A percentile compares a stretch with the other conserved stretches of the same genome.
phyloP scores from a whole-genome alignment of 2,797 vertebrate genomes.

The Macropus fuliginosus region DNA sequence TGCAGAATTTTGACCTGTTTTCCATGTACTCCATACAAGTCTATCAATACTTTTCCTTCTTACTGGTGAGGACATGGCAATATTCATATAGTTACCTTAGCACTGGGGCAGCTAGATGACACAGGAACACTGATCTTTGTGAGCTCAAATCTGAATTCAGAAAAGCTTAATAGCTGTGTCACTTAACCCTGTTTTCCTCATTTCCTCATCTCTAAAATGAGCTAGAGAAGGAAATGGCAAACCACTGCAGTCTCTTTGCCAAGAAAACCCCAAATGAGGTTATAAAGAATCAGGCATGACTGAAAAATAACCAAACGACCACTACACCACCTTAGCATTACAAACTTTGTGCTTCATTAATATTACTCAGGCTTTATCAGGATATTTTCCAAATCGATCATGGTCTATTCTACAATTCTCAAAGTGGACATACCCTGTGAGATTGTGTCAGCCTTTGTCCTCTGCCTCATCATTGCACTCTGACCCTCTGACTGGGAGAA shows the following conservation, averaged over 20 bases:
- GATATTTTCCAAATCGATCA: not conserved
- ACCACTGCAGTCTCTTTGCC: not conserved
- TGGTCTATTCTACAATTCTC: not conserved
- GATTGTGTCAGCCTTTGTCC: not conserved
- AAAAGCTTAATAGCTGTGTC: not conserved
- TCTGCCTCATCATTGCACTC: not conserved
- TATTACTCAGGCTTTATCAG: not conserved
- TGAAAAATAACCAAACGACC: not conserved
- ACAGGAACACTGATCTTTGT: not conserved
- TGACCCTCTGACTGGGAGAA: not conserved
- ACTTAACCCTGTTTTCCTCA: not conserved
- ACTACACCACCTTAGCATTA: not conserved
- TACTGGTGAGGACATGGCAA: not conserved
- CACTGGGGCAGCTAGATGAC: not conserved
- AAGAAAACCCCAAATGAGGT: not conserved
- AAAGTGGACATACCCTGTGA: not conserved
- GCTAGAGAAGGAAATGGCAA: not conserved
- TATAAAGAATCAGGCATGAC: not conserved
- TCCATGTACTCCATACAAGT: not conserved
- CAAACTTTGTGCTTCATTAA: not conserved
- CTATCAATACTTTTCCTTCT: not conserved
- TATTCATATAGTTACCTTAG: not conserved
- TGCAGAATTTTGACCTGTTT: not conserved
- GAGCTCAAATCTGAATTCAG: not conserved
- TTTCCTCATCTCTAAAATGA: not conserved